Evolutionary conservation across 2,113 vertebrate genomes (phyloP).

Genomic region (Nyctibius bracteatus): DNA sequence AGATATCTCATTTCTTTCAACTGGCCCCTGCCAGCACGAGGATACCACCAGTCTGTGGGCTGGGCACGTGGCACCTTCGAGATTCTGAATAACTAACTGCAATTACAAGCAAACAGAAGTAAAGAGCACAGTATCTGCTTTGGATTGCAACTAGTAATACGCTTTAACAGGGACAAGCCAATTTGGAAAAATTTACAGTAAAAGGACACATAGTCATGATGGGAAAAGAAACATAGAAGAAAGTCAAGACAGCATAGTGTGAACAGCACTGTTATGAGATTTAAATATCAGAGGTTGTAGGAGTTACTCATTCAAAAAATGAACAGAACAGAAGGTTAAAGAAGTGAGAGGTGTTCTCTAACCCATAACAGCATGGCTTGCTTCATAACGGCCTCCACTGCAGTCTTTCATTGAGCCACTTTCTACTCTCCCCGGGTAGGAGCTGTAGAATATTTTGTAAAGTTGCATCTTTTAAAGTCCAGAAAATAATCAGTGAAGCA

Average conservation of each 20-base stretch:
- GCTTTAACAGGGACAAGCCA: neutral
- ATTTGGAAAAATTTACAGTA: neutral
- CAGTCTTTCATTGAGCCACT: neutral
- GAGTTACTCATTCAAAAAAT: neutral
- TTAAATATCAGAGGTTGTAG: neutral
- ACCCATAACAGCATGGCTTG: neutral
- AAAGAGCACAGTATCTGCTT: neutral
- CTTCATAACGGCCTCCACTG: neutral
- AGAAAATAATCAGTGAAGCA: constrained; percentile 38
- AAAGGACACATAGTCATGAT: fast-evolving
- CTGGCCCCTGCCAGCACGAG: neutral
- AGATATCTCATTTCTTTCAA: neutral
- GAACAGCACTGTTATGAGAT: neutral
- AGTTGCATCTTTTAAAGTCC: constrained; percentile 24
- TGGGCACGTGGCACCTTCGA: neutral
- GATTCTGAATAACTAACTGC: neutral
- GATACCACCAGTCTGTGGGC: neutral
- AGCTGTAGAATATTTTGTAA: constrained; percentile 5
- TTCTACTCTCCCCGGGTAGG: neutral
- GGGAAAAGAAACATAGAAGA: neutral
- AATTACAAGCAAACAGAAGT: neutral
- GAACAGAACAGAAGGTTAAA: neutral
- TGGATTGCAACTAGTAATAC: neutral
- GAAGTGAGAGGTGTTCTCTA: neutral
- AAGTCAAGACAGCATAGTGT: neutral